Conservation (phyloP, 2,888 invertebrate genomes). For the Torymus texanus region DNA sequence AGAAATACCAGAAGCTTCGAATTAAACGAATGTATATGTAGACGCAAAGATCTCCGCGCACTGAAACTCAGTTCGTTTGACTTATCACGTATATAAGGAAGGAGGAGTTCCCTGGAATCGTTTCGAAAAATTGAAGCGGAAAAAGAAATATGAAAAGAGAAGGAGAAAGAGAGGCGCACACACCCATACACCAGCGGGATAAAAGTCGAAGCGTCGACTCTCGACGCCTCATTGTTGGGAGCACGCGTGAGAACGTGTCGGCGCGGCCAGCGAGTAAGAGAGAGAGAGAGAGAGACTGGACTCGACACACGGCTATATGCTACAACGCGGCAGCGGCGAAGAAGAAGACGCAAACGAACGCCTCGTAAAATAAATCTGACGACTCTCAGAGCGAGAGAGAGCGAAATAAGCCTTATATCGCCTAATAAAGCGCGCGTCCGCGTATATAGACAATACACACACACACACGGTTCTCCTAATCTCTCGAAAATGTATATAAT, state of each 20-base stretch:
- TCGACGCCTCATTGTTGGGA: slow-evolving; percentile 36
- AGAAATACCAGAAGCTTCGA: too few species aligned
- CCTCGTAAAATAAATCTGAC: slow-evolving; percentile 47
- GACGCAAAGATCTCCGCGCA: too few species aligned
- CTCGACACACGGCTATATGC: too few species aligned
- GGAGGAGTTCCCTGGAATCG: background rate
- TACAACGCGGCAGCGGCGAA: too few species aligned
- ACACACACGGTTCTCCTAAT: too few species aligned
- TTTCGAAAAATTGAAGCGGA: background rate
- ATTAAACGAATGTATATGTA: too few species aligned
- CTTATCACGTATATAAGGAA: background rate
- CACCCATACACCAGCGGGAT: background rate
- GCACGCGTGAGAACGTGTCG: slow-evolving; percentile 37
- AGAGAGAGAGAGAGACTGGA: too few species aligned
- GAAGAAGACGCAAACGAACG: background rate
- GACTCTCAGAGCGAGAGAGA: slow-evolving; percentile 34
- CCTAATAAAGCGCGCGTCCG: too few species aligned
- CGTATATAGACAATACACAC: too few species aligned
- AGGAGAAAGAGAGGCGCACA: background rate
- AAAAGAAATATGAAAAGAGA: background rate
- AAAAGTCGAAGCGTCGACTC: background rate
- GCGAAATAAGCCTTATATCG: background rate
- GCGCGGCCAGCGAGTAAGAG: too few species aligned
- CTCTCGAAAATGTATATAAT: background rate
- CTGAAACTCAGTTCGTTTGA: background rate